Base-by-base conservation (phyloP, 2,113 vertebrate species). In the Halichoerus grypus region DNA sequence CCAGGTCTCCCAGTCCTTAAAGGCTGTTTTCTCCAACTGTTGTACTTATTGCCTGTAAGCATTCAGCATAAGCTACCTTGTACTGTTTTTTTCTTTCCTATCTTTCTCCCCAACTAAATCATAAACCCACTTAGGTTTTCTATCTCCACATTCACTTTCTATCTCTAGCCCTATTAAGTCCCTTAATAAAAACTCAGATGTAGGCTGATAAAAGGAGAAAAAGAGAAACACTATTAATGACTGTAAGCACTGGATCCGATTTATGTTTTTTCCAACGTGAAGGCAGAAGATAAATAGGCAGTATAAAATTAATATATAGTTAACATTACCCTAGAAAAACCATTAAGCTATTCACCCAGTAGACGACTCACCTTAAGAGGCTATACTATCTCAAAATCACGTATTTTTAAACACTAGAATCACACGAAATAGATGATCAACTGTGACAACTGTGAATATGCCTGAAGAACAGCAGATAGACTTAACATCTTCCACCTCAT, bases 121-220 rank as follows among this genome's bases (percentile, higher is more conserved):
- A 79, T 57, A 87, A 91, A 94, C 69, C 22, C 53, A 42, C 10
- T 72, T 55, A 61, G 26, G 31, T 80, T 72, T 82, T 72, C 88
- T 65, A 53, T 53, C 11, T 96, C 55, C 31, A 84, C 0, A 18
- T 11, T 91, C 65, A 80, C 63, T 74, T 91, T 94, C 51, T 69
- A 80, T 36, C 26, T 88, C 33, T 53, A 86, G 51, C 15, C 33
- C 16, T 39, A n/a, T 55, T 55, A 81, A 71, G 67, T 69, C 16
- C 5, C 36, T 63, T 67, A 96, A 79, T 67, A 79, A 90, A 97
- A 95, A 80, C 18, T 80, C 72, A 51, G 53, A 49, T 46, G 69
- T 7, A 18, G 21, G 18, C 5, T 79, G n/a, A 88, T 67, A 51
- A 93, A 90, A 83, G 51, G 22, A 96, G 65, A 33, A 84, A 97